Evolutionary conservation across 2,113 vertebrate species (phyloP), one percentile per base, ranked within the genome.

Genomic region (Rhadina sibilatrix): DNA sequence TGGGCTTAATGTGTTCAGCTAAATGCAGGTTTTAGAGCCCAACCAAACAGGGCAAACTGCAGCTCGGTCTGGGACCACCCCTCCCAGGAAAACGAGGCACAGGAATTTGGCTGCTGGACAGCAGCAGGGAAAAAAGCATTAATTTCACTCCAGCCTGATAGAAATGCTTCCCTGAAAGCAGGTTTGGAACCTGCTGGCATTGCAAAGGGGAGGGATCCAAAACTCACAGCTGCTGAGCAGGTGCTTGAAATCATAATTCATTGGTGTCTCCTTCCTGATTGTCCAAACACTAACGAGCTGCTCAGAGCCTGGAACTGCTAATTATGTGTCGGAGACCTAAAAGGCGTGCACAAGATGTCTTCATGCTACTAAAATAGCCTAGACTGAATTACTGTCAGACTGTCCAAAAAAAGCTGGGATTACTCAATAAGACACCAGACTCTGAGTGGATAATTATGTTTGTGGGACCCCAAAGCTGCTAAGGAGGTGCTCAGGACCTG

Each of bases 191-290:
- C 52, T 3, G 0, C 53, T 30, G 70, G 37, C 46, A 61, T 12
- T 77, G 63, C 46, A 38, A 44, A 14, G 12, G 8, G 52, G 8
- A 28, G 44, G 66, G 24, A 57, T 87, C 30, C 74, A 66, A 74
- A 91, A 13, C 11, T 61, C 54, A 35, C 87, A 96, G 94, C 69
- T 95, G 93, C 74, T 75, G 74, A 87, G 64, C 78, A 89, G 71
- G 78, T 85, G 74, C 69, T 79, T 92, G 76, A 75, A 81, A 56
- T 74, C 30, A 3, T 23, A 38, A 83, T 44, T 87, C 74, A 44
- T 5, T 35, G 64, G 33, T 83, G 33, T n/a, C 2, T 6, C 56
- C 16, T 85, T 71, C 49, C 64, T 0, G 1, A 61, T 8, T 66
- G 72, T 52, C 56, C 33, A 81, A 83, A 42, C 1, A 4, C 47